Conservation (phyloP, 2,797 vertebrate genomes). For the Phataginus tricuspis region DNA sequence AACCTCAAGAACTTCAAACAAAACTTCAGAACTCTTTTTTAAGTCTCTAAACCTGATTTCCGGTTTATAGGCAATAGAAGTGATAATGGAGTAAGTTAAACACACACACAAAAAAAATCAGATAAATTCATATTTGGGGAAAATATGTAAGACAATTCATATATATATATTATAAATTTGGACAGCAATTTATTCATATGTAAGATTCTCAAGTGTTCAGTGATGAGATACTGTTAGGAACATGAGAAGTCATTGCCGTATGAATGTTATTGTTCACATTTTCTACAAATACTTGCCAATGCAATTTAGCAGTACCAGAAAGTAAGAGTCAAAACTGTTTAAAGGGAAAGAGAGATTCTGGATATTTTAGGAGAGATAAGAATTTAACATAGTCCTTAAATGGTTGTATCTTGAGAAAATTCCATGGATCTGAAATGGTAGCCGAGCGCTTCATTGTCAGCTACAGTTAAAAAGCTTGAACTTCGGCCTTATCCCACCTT, state of each 20-base stretch:
- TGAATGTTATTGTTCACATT: neutral
- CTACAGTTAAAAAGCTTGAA: neutral
- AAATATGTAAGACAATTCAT: neutral
- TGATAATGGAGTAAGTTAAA: neutral
- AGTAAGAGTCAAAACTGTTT: neutral
- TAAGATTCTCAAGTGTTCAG: neutral
- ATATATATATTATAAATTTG: neutral
- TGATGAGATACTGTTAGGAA: neutral
- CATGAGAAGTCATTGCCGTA: neutral
- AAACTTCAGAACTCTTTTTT: neutral
- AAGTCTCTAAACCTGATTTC: neutral
- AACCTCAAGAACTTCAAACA: neutral
- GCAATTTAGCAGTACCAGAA: neutral
- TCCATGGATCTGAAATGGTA: neutral
- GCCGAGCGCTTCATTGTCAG: neutral
- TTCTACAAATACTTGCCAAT: neutral
- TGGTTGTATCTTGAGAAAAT: neutral
- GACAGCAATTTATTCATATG: neutral
- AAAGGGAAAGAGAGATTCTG: neutral
- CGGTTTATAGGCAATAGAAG: neutral
- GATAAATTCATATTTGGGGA: neutral
- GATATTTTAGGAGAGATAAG: neutral
- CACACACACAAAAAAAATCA: too few species aligned
- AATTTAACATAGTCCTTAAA: neutral
- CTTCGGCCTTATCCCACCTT: neutral